Conservation (phyloP, 1,140 invertebrate species). For the Atopsyche davidsoni region DNA sequence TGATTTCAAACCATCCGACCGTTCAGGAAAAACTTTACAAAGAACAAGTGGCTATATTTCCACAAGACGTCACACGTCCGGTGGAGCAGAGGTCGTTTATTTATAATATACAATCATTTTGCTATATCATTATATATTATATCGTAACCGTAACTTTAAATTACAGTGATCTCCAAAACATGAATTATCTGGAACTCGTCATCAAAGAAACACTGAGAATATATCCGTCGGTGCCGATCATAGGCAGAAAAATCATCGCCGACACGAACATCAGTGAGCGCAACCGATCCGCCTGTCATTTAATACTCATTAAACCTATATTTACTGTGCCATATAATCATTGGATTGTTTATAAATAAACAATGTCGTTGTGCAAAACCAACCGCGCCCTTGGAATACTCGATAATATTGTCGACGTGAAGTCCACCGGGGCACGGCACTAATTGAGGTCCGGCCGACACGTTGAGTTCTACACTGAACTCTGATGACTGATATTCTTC, state of each 20-base stretch:
- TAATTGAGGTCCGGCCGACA: too few relatives aligned
- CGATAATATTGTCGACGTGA: too few relatives aligned
- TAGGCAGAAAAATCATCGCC: conserved; percentile 52
- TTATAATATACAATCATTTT: too few relatives aligned
- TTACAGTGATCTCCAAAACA: conserved; percentile 52
- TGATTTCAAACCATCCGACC: conserved; percentile 56
- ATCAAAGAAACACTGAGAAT: conserved; percentile 59
- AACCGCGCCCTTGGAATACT: too few relatives aligned
- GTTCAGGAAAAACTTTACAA: conserved; percentile 58
- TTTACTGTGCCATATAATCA: too few relatives aligned
- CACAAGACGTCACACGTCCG: conserved; percentile 24
- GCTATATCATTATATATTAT: background rate
- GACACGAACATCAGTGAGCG: conserved; percentile 37
- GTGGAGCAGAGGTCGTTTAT: background rate
- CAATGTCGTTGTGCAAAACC: too few relatives aligned
- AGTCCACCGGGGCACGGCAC: too few relatives aligned
- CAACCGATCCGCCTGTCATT: too few relatives aligned
- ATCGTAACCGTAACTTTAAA: background rate
- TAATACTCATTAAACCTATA: too few relatives aligned
- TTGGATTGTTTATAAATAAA: too few relatives aligned
- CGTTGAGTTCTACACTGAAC: too few relatives aligned
- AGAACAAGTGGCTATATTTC: conserved; percentile 56
- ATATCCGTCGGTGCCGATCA: conserved; percentile 63
- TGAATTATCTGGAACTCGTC: conserved; percentile 61
- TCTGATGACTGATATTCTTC: too few relatives aligned